Base-by-base conservation (phyloP, 2,888 invertebrate species). In the Psylliodes chrysocephalus region DNA sequence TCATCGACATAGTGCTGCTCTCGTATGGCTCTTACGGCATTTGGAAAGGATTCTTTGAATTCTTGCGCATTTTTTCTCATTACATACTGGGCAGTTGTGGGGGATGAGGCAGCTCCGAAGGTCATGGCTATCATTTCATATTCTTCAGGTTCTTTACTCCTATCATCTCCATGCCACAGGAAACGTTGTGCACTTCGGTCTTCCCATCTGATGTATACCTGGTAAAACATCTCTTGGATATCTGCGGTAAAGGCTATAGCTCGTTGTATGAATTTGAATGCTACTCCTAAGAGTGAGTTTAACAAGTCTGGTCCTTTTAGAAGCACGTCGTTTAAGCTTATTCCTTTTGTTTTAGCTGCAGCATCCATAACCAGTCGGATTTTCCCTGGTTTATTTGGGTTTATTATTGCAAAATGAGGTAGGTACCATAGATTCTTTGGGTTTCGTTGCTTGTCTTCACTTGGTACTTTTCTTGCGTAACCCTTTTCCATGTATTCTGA, bases 1-100 rank as follows among this genome's bases (percentile, higher is more conserved):
- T 63, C 56, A 17, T 63, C 63, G 1, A 57, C 25, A 44, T 61
- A 53, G 17, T 54, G 54, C 15, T 60, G 12, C 1, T 52, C 19
- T 14, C 38, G 17, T 12, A 60, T 52, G 1, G 52, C 42, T 22
- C 35, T 25, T 15, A 12, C 44, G 12, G 56, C 56, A 42, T 51
- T 28, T 15, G 44, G 54, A 46, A 19, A 44, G 1, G 22, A 10
- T 47, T 42, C 22, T 19, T 33, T 2, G 18, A 52, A 52, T 15
- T 42, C 44, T 28, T 30, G 19, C 7, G 57, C 40, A 49, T 63
- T 59, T 28, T n/a, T n/a, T n/a, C n/a, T n/a, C n/a, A n/a, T n/a
- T n/a, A n/a, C n/a, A n/a, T n/a, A n/a, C n/a, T n/a, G n/a, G n/a
- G n/a, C n/a, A n/a, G n/a, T n/a, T n/a, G n/a, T n/a, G n/a, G n/a